These are phyloP conservation scores for Zygogramma bicolorata DNA, from an alignment of 2,888 invertebrate genomes.

Conservation along the genomic window DNA sequence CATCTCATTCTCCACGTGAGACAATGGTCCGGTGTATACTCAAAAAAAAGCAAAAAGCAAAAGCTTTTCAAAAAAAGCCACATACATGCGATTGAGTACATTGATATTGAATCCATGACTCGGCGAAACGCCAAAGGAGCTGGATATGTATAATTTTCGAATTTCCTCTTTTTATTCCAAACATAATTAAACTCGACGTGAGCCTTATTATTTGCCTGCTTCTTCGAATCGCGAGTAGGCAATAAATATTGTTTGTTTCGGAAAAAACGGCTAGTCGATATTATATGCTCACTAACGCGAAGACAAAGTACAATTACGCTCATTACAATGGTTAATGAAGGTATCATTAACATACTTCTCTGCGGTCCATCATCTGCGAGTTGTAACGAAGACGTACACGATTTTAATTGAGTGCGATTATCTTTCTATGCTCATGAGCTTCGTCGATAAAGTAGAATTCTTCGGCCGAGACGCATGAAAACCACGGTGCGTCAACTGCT, in stretches of 20 bases:
- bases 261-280: constrained; percentile 13
- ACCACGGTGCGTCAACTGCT: too few species aligned
- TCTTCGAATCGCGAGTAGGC: constrained; percentile 17
- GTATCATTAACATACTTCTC: constrained; percentile 38
- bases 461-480: too few species aligned
- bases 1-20: constrained; percentile 2
- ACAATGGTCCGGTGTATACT: not conserved
- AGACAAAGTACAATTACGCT: constrained; percentile 27
- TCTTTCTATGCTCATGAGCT: not conserved
- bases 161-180: constrained; percentile 21
- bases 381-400: constrained; percentile 15
- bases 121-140: constrained; percentile 1
- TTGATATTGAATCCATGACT: constrained; percentile 18
- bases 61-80: not conserved
- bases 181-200: constrained; percentile 27
- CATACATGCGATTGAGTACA: not conserved
- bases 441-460: not conserved
- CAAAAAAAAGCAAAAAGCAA: not conserved
- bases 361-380: constrained; percentile 22
- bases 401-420: constrained; percentile 14
- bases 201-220: constrained; percentile 19
- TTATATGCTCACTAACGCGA: constrained; percentile 17
- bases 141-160: constrained; percentile 22
- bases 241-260: constrained; percentile 22
- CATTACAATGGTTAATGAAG: constrained; percentile 37